A percentile compares a stretch with the other conserved stretches of the same genome.
These are phyloP conservation scores for Drosophila dunni DNA, from an alignment of 1,140 invertebrate species.

Conservation along the genomic window DNA sequence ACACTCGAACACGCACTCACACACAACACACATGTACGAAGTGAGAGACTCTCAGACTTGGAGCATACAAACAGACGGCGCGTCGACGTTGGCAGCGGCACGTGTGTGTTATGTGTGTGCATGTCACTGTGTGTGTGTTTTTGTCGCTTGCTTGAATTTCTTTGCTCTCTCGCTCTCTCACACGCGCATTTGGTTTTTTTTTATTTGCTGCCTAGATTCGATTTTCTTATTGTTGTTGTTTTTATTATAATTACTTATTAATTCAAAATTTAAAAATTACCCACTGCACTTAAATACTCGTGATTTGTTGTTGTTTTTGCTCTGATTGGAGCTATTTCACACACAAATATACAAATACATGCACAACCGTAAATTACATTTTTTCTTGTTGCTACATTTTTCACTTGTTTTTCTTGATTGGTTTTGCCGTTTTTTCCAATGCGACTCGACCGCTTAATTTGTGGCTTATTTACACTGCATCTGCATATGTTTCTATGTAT, in stretches of 20 bases:
- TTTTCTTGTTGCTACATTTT: slow-evolving; percentile 43
- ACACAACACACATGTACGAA: not conserved
- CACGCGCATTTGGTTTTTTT: slow-evolving; percentile 62
- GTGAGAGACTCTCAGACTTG: slow-evolving; percentile 36
- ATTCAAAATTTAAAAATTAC: slow-evolving; percentile 61
- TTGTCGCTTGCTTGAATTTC: slow-evolving; percentile 32
- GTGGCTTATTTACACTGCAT: slow-evolving; percentile 40
- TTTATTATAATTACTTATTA: slow-evolving; percentile 55
- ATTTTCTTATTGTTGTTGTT: slow-evolving; percentile 73
- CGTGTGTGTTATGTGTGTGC: slow-evolving; percentile 36
- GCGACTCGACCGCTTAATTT: slow-evolving; percentile 18
- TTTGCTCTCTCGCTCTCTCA: slow-evolving; percentile 38
- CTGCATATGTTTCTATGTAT: slow-evolving; percentile 41
- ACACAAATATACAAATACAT: slow-evolving; percentile 42
- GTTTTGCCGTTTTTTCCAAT: slow-evolving; percentile 19
- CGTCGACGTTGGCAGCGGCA: slow-evolving; percentile 59
- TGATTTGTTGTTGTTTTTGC: slow-evolving; percentile 19
- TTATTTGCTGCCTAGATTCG: slow-evolving; percentile 46
- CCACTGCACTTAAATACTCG: slow-evolving; percentile 24
- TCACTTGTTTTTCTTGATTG: slow-evolving; percentile 32
- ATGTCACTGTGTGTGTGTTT: slow-evolving; percentile 27
- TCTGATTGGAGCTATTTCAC: slow-evolving; percentile 24
- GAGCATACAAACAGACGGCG: slow-evolving; percentile 58
- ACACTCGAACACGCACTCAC: not conserved
- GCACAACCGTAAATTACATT: slow-evolving; percentile 33